phyloP scores from a whole-genome alignment of 1,140 invertebrate genomes.

The Leptoteleia sp. region DNA sequence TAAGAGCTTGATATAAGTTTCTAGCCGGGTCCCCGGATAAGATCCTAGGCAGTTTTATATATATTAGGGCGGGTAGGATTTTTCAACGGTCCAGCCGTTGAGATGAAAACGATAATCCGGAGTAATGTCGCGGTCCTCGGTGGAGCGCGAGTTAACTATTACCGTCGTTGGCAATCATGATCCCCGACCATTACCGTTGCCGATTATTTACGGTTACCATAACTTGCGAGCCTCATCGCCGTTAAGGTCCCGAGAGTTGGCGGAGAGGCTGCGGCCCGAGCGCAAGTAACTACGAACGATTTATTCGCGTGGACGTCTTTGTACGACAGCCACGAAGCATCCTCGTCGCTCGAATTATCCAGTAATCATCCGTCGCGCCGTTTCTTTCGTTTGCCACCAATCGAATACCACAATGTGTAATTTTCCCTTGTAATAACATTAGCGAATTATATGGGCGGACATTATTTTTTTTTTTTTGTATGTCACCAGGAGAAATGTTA shows the following conservation, averaged over 20 bases:
- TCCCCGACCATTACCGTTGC: constrained; percentile 71
- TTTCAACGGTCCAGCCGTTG: too few species aligned
- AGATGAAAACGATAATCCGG: too few species aligned
- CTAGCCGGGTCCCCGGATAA: too few species aligned
- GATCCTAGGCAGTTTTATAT: too few species aligned
- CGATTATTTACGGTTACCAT: constrained; percentile 79
- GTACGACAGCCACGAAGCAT: constrained; percentile 60
- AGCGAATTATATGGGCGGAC: constrained; percentile 28
- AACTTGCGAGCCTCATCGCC: constrained; percentile 72
- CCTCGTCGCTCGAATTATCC: constrained; percentile 52
- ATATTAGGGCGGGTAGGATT: too few species aligned
- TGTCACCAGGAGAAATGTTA: constrained; percentile 23
- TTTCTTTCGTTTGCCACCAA: constrained; percentile 49
- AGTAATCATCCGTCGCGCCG: constrained; percentile 42
- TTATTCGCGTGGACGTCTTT: constrained; percentile 68
- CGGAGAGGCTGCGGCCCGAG: constrained; percentile 28
- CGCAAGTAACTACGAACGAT: constrained; percentile 70
- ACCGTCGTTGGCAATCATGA: constrained; percentile 69
- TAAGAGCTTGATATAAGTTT: too few species aligned
- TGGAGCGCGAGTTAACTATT: constrained; percentile 57
- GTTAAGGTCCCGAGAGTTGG: constrained; percentile 69
- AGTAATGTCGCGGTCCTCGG: constrained; percentile 56
- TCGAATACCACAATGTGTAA: constrained; percentile 29
- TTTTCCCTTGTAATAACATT: constrained; percentile 45
- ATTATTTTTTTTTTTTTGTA: constrained; percentile 10